Percentiles rank a stretch among this genome's conserved stretches.
These are phyloP conservation scores for Ips nitidus DNA, from an alignment of 1,140 invertebrate genomes.

Conservation along the genomic window DNA sequence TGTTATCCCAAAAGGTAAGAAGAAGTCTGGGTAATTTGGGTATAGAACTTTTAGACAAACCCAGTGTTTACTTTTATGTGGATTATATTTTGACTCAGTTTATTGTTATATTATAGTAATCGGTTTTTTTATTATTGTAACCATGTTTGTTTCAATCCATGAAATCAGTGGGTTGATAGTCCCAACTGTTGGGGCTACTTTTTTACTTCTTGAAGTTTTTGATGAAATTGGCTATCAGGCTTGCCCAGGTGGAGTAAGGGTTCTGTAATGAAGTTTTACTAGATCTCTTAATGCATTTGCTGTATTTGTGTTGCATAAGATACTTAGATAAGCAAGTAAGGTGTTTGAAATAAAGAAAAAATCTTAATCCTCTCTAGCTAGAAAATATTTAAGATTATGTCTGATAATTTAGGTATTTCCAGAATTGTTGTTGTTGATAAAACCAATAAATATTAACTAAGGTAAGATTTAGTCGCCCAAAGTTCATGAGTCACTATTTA, in stretches of 20 bases:
- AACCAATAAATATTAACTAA: neutral
- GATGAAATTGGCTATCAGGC: neutral
- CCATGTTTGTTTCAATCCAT: neutral
- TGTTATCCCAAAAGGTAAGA: slow-evolving; percentile 62
- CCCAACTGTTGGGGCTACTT: neutral
- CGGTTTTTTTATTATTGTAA: neutral
- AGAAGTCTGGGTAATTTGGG: neutral
- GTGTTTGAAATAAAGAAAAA: too few relatives aligned
- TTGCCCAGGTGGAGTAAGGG: neutral
- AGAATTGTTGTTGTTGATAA: neutral
- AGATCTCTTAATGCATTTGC: too few relatives aligned
- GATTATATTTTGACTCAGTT: slow-evolving; percentile 27
- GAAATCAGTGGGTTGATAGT: neutral
- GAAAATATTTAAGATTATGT: too few relatives aligned
- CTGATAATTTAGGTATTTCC: neutral
- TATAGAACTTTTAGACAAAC: too few relatives aligned
- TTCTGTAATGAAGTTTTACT: neutral
- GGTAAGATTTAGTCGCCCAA: neutral
- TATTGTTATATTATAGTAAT: neutral
- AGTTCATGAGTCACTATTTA: neutral
- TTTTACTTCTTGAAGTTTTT: neutral
- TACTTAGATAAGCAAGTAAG: too few relatives aligned
- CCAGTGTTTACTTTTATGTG: neutral
- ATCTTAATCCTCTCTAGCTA: too few relatives aligned
- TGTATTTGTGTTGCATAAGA: too few relatives aligned